Base-by-base conservation (phyloP, 2,888 invertebrate genomes). In the Amiota minor region DNA sequence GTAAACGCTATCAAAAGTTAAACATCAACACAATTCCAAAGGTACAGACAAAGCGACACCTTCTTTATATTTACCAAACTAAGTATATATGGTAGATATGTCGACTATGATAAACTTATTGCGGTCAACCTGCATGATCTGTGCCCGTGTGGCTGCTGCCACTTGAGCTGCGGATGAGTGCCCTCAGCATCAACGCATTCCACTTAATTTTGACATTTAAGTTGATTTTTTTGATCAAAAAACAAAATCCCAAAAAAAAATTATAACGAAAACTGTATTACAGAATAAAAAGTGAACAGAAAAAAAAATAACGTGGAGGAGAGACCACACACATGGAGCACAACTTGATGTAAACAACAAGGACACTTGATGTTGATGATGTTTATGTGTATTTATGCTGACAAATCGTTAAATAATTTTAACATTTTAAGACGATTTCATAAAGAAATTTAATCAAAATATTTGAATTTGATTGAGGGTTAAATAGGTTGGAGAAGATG, bases 331-430 rank as follows among this genome's bases (percentile, higher is more conserved):
- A 55, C 72, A 55, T 47, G 1, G 68, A 50, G 6, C 12, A 4
- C 12, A 50, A 50, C n/a, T 12, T n/a, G 53, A 12, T 50, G 53
- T n/a, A 50, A n/a, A 12, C 81, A 81, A 82, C 79, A 81, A 79
- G 80, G 77, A 80, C 79, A 79, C 79, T 75, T 75, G 70, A 72
- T 69, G 56, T 49, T 68, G 78, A 78, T 76, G 75, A 76, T 67
- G 23, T 55, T 67, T n/a, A 20, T 65, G 16, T 35, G 16, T 45
- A 81, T 78, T 84, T 76, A 78, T 81, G 79, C 81, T 81, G 81
- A 82, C 81, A 85, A 85, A 84, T 84, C 82, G 61, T 16, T 20
- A 61, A 61, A 61, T 20, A 20, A 23, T 35, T 14, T n/a, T n/a
- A n/a, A 50, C 53, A 50, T n/a, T 50, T 50, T 50, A 50, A n/a